Evolutionary conservation across 2,797 vertebrate species (phyloP).

Genomic region (Bradypus variegatus): DNA sequence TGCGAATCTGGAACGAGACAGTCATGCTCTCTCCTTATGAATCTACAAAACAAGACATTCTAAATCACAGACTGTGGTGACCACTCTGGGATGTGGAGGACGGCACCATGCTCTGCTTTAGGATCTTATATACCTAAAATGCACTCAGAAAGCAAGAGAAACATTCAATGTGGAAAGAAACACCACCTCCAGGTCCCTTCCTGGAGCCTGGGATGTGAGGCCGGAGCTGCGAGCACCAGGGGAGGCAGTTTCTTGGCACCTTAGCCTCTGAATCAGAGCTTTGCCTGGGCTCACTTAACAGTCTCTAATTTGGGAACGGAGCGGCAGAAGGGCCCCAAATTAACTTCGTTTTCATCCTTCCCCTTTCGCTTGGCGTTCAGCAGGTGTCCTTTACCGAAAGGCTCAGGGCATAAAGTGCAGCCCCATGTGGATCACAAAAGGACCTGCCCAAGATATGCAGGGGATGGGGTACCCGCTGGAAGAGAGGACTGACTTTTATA

Average conservation of each 20-base stretch:
- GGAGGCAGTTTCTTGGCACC: neutral
- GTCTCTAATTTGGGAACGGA: constrained; percentile 32
- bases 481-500: neutral
- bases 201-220: neutral
- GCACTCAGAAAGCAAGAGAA: neutral
- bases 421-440: neutral
- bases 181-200: neutral
- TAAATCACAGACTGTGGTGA: neutral
- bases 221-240: neutral
- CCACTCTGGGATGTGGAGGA: neutral
- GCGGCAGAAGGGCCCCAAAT: constrained; percentile 6
- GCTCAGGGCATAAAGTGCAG: neutral
- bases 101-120: neutral
- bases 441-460: neutral
- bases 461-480: neutral
- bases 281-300: neutral
- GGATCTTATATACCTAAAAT: neutral
- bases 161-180: neutral
- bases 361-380: neutral
- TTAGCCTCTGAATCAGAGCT: neutral
- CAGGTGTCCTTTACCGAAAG: neutral
- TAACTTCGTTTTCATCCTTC: neutral
- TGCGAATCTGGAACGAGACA: constrained; percentile 18
- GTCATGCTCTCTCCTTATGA: neutral
- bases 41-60: neutral